A percentile compares a stretch with the other conserved stretches of the same genome.
Evolutionary conservation across 2,888 invertebrate genomes (phyloP).

Genomic region (Eugnorisma glareosa): DNA sequence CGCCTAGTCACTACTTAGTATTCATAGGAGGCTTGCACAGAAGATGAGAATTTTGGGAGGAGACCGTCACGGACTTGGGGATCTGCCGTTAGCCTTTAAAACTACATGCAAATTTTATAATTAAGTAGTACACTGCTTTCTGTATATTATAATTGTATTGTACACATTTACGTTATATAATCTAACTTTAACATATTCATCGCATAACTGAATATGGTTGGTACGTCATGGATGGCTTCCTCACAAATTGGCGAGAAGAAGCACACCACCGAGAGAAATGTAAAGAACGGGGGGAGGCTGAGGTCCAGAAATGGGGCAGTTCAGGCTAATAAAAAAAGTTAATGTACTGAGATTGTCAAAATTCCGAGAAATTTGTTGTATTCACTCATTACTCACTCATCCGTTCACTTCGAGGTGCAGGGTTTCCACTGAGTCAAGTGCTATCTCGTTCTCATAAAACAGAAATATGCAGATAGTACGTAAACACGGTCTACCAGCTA

Average conservation of each 20-base stretch:
- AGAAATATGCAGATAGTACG: slow-evolving; percentile 64
- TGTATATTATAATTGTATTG: neutral
- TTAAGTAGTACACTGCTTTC: neutral
- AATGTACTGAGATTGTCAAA: neutral
- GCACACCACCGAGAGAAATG: neutral
- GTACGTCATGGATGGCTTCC: neutral
- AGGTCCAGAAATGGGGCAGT: no score
- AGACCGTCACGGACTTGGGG: slow-evolving; percentile 25
- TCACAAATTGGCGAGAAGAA: neutral
- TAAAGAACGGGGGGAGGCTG: neutral
- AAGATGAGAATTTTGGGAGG: slow-evolving; percentile 53
- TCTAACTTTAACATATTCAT: neutral
- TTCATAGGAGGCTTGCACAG: slow-evolving; percentile 36
- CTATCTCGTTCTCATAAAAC: slow-evolving; percentile 48
- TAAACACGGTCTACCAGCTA: slow-evolving; percentile 72
- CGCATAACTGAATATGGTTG: neutral
- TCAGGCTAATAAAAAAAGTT: neutral
- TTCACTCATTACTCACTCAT: slow-evolving; percentile 3
- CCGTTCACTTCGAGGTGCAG: neutral
- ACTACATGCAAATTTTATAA: slow-evolving; percentile 30
- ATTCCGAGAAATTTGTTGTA: neutral
- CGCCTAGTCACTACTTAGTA: slow-evolving; percentile 45
- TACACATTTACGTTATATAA: neutral
- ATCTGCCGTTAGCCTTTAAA: slow-evolving; percentile 42
- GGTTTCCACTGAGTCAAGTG: slow-evolving; percentile 40